Conservation (phyloP, 2,113 vertebrate genomes). For the Ailurus styani region DNA sequence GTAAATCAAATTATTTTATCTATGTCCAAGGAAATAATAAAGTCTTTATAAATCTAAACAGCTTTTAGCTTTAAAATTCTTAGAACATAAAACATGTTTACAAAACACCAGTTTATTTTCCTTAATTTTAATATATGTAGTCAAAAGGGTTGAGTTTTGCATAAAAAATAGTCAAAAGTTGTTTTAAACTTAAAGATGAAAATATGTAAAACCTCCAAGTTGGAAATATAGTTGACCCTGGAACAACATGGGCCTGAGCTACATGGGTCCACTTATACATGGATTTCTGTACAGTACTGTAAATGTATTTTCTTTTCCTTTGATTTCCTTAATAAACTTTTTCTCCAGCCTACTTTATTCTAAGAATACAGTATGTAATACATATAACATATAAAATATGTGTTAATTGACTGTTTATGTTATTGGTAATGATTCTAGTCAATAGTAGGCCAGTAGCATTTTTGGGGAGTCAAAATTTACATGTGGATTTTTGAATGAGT, state of each 20-base stretch:
- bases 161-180: background rate
- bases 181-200: background rate
- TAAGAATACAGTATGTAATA: background rate
- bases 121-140: background rate
- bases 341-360: background rate
- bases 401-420: background rate
- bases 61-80: conserved; percentile 31
- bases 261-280: background rate
- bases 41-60: background rate
- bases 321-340: background rate
- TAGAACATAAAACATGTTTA: background rate
- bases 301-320: background rate
- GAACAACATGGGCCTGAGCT: background rate
- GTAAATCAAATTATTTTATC: conserved; percentile 22
- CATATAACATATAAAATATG: background rate
- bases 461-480: background rate
- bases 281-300: background rate
- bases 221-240: background rate
- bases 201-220: background rate
- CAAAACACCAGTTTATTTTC: background rate
- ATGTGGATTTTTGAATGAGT: background rate
- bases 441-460: background rate
- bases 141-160: background rate
- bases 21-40: conserved; percentile 1
- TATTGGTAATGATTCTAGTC: background rate